Conservation (phyloP, 2,888 invertebrate species). For the Tetramorium bicarinatum region DNA sequence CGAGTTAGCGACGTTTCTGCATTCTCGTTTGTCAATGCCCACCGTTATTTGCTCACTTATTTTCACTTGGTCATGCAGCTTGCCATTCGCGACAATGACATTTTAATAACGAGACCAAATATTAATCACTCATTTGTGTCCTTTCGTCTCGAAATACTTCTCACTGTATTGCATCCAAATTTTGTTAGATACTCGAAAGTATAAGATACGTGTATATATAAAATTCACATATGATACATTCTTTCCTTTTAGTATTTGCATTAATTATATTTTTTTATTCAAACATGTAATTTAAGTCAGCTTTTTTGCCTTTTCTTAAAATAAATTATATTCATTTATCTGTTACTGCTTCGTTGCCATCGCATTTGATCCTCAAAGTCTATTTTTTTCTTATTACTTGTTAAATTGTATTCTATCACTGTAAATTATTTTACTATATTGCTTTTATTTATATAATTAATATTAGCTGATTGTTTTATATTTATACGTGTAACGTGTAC, state of each 20-base stretch:
- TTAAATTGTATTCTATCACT: background rate
- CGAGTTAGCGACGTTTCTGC: constrained; percentile 34
- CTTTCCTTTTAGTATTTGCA: background rate
- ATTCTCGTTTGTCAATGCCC: constrained; percentile 40
- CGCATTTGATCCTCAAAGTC: no score
- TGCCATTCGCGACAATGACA: background rate
- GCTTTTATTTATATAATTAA: background rate
- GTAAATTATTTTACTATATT: background rate
- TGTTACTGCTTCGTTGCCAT: background rate
- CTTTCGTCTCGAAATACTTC: background rate
- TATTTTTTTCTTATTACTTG: no score
- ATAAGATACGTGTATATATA: background rate
- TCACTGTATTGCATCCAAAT: background rate
- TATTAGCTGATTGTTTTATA: background rate
- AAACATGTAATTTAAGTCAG: background rate
- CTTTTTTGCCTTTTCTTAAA: background rate
- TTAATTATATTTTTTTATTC: background rate
- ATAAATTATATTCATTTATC: background rate
- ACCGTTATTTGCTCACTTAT: constrained; percentile 37
- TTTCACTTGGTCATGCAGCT: background rate
- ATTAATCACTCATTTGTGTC: constrained; percentile 1
- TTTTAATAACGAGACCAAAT: constrained; percentile 27
- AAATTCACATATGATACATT: background rate
- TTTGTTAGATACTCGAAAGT: background rate
- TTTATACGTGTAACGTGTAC: background rate